Evolutionary conservation across 2,888 invertebrate genomes (phyloP).

Genomic region (Aethes cnicana): DNA sequence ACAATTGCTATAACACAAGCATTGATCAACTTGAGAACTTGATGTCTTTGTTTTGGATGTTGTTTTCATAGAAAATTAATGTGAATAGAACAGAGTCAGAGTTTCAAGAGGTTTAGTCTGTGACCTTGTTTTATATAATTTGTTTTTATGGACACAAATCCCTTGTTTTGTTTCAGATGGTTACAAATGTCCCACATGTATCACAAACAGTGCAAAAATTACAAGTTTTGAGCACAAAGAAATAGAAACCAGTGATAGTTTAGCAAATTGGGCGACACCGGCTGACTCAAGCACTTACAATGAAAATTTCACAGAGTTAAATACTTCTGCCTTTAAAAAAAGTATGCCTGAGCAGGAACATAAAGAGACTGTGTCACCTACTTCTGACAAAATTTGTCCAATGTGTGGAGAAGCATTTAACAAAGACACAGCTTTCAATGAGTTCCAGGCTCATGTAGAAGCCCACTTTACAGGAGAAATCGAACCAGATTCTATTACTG

Average conservation of each 20-base stretch:
- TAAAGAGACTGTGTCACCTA: constrained; percentile 44
- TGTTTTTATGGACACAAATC: constrained; percentile 7
- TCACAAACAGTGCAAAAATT: constrained; percentile 55
- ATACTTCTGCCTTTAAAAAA: constrained; percentile 57
- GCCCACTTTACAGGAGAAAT: constrained; percentile 86
- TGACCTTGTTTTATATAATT: no score
- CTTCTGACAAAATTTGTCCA: constrained; percentile 85
- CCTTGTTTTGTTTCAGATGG: constrained; percentile 60
- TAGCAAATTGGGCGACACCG: constrained; percentile 74
- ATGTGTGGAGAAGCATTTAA: constrained; percentile 87
- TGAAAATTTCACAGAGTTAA: constrained; percentile 61
- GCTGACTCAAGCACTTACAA: constrained; percentile 67
- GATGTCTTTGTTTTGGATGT: no score
- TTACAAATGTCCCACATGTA: constrained; percentile 68
- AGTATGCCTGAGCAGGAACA: constrained; percentile 45
- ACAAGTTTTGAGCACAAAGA: constrained; percentile 69
- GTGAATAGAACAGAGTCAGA: no score
- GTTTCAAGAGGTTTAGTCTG: no score
- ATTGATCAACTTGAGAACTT: no score
- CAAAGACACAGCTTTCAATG: constrained; percentile 81
- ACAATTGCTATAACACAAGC: no score
- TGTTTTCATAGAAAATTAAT: no score
- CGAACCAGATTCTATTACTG: constrained; percentile 76
- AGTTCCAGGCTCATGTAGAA: constrained; percentile 89
- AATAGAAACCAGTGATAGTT: constrained; percentile 75